Evolutionary conservation across 2,113 vertebrate species (phyloP), one percentile per base, ranked within the genome.

Genomic region (Apaloderma vittatum): DNA sequence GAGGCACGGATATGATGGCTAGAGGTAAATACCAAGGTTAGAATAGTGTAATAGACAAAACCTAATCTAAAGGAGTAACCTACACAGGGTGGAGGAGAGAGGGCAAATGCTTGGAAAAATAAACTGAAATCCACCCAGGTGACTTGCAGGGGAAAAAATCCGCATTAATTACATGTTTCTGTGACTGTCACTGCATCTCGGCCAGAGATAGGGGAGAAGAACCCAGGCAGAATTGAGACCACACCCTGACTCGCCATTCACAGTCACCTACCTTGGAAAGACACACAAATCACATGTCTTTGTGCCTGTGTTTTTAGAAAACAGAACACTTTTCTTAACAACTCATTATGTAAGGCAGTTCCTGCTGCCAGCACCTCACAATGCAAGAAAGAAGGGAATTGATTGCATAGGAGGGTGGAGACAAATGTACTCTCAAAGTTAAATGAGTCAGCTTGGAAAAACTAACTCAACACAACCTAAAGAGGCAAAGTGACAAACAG

Each of bases 371-470:
- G 91, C 80, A 79, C 72, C 88, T 88, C 83, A 95, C 88, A 94
- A 94, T 87, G 65, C 73, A 91, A 92, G 88, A 94, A 95, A 94
- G 94, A 94, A 95, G 76, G 76, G 83, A 95, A 96, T 22, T 93
- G 95, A 96, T 87, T 97, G 83, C 96, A 92, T 88, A 91, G 94
- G 70, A 96, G 96, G 96, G 97, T 94, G 96, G 96, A 97, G 97
- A 94, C 91, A 94, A 94, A 97, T 91, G 93, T 96, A 94, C 95
- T 94, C 43, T 75, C 76, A 62, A 92, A 87, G 70, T 91, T 89
- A 95, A 93, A 77, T 96, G 97, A 97, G 93, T 97, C 95, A 97
- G 88, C 89, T 97, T 51, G 91, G 97, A 97, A 97, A 97, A 96
- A 97, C 76, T 93, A 96, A 95, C 88, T 94, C 91, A 89, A 95